Evolutionary conservation across 1,140 invertebrate species (phyloP), one percentile per base, ranked within the genome.

Genomic region (Neodiprion lecontei): DNA sequence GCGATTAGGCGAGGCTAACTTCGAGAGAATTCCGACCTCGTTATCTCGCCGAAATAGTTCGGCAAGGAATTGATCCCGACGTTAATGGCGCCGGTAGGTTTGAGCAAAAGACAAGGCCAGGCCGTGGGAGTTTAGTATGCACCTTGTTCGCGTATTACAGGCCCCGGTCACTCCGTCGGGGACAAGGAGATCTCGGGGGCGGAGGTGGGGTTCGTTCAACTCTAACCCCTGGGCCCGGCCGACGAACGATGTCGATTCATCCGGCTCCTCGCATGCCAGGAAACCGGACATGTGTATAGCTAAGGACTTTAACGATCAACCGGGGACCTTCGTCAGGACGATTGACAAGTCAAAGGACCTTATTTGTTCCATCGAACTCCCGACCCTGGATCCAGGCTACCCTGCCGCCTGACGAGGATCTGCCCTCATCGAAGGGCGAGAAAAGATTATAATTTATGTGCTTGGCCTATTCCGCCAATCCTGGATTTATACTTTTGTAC

Each of bases 321-420:
- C 53, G 21, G 47, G 67, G n/a, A 76, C 67, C 70, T 74, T 78
- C 50, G 61, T 79, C 78, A 76, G 48, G 48, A 49, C 10, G 28
- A 74, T 61, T 48, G 78, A 79, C 76, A 76, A 67, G 17, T 72
- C 9, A 28, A 69, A 70, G 72, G 67, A 69, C 11, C 72, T 77
- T 75, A 79, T 79, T 79, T 77, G 69, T 72, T 69, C 49, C 48
- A 11, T 53, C 49, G 70, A 77, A 75, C 67, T 66, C 73, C 74
- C 28, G 12, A 50, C 47, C n/a, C 48, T 11, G 28, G 70, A 28
- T 28, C 53, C 67, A 48, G 21, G 61, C 67, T 74, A 23, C 17
- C 47, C n/a, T 48, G 10, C 48, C 3, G 12, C 9, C 23, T 12
- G 28, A 40, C 28, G 28, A 40, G 28, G 28, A 40, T 40, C 28